Base-by-base conservation (phyloP, 2,113 vertebrate genomes). In the Theropithecus gelada region DNA sequence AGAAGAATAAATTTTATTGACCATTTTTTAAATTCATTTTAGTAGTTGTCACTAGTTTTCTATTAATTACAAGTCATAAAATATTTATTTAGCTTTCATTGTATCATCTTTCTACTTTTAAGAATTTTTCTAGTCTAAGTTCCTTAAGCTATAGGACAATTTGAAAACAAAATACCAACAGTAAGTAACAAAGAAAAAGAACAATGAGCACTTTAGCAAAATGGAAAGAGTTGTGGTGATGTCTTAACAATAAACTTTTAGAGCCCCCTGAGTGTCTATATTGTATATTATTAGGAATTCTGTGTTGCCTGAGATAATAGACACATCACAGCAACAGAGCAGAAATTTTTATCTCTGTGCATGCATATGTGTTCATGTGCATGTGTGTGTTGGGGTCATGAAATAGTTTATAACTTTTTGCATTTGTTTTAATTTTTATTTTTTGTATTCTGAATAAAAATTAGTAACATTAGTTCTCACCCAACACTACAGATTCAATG, bases 201-300 rank as follows among this genome's bases (percentile, higher is more conserved):
- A 76, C 13, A 91, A 84, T 78, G 45, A 90, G 23, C 48, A 76
- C 22, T 84, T 84, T 66, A 94, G 52, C 50, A n/a, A 94, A 94
- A 88, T 61, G 61, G 38, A 72, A 93, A 86, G 12, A 78, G 4
- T 80, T 59, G 38, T 68, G 40, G 8, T 79, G 35, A n/a, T 43
- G 2, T 52, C 50, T 55, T 43, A 73, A 61, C 18, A 89, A 73
- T 45, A 85, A 86, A 84, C 2, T 61, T 40, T 87, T 73, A 16
- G 43, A 70, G 23, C 1, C 20, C 8, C 48, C 8, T 70, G 5
- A 3, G 7, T n/a, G 23, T 23, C 9, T 93, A 22, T 59, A 61
- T n/a, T 30, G 61, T 90, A 27, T 59, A 61, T n/a, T 30, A 70
- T 23, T 45, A 81, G 6, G 9, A 86, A 78, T 61, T 48, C 30